Conservation (phyloP, 1,140 invertebrate genomes). For the Caenorhabditis brenneri region DNA sequence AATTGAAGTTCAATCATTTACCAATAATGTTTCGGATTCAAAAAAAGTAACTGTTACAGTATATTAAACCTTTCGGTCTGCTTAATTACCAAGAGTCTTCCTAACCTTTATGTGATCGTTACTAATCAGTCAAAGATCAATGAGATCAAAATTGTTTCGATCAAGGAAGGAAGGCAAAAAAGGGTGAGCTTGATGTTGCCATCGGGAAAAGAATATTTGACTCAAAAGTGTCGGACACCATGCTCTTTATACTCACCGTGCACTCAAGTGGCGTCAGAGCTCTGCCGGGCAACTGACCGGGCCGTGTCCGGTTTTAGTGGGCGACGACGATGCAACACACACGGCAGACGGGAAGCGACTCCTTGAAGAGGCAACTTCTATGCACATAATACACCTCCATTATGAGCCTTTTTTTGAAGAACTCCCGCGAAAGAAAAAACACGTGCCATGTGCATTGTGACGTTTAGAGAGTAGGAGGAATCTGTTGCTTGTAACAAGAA, state of each 20-base stretch:
- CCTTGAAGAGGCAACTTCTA: conserved; percentile 37
- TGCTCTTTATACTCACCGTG: conserved; percentile 25
- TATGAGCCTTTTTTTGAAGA: neutral
- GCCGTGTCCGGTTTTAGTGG: conserved; percentile 26
- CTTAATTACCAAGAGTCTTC: neutral
- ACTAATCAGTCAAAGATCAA: neutral
- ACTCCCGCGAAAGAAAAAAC: neutral
- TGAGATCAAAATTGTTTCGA: neutral
- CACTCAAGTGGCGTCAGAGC: conserved; percentile 34
- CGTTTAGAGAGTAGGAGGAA: neutral
- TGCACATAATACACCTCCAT: conserved; percentile 39
- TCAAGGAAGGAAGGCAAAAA: neutral
- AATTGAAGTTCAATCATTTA: no score
- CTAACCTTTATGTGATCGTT: no score
- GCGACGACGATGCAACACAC: conserved; percentile 28
- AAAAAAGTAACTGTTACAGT: no score
- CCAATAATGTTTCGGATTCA: no score
- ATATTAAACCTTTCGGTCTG: no score
- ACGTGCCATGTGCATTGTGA: conserved; percentile 9
- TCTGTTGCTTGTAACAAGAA: neutral
- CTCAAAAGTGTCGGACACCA: neutral
- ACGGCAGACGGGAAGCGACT: conserved; percentile 19
- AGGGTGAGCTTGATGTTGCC: conserved; percentile 1
- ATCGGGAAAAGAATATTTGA: conserved; percentile 10
- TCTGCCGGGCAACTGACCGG: neutral